Evolutionary conservation across 2,113 vertebrate genomes (phyloP), one percentile per base, ranked within the genome.

Genomic region (Pomatorhinus ruficollis): DNA sequence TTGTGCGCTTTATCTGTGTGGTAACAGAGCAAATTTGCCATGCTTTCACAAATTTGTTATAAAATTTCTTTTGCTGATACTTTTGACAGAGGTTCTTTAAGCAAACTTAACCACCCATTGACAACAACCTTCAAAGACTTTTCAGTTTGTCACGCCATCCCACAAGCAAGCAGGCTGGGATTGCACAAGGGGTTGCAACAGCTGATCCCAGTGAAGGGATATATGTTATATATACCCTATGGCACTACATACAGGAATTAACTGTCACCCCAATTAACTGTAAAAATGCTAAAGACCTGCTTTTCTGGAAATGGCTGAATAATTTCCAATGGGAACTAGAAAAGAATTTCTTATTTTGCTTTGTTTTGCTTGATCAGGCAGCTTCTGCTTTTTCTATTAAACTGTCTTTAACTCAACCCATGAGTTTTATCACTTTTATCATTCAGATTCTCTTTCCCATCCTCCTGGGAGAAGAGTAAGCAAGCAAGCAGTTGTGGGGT

Each of bases 121-220:
- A 22, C 13, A n/a, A 15, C 10, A 50, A 50, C 22, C 5, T 65
- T 20, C 18, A 33, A 33, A 35, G 19, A 31, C 12, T 35, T 39
- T 66, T 68, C 24, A 20, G 10, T 44, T 44, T 3, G 2, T 56
- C 42, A 50, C 1, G 1, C 6, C 4, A 11, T 18, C 9, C 12
- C 7, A 11, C 61, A 37, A 56, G 9, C 1, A 4, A 76, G n/a
- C 21, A 77, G 44, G 9, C 10, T 47, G 31, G 14, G 11, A 40
- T 28, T 23, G 10, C 21, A 7, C 16, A 60, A 21, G 50, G 45
- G 33, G 2, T 2, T 63, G 40, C 13, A 79, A 56, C 19, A 45
- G 15, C 3, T 59, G 25, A 47, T 25, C 8, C 9, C 30, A 33
- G 20, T 19, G 31, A 39, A 79, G 12, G 11, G 16, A 44, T 54